These are phyloP conservation scores for Campoletis sonorensis DNA, from an alignment of 1,140 invertebrate species.

Conservation along the genomic window DNA sequence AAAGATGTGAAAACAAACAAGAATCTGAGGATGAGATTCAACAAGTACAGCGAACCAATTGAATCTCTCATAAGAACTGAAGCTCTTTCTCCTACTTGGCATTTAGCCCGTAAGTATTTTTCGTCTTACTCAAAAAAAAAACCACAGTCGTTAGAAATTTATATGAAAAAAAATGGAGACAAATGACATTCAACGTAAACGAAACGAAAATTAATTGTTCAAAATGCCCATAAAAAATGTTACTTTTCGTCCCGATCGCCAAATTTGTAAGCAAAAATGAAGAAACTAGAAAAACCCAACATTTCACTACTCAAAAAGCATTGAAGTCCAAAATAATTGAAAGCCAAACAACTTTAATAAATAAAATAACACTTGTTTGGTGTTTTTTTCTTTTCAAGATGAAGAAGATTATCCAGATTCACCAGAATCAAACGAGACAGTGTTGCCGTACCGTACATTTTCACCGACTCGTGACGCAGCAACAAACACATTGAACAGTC, in stretches of 20 bases:
- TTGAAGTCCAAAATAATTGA: too few species aligned
- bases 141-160: too few species aligned
- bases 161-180: not conserved
- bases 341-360: too few species aligned
- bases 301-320: too few species aligned
- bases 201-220: too few species aligned
- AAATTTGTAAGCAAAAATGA: too few species aligned
- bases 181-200: not conserved
- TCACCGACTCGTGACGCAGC: constrained; percentile 72
- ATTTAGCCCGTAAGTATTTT: constrained; percentile 60
- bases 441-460: constrained; percentile 69
- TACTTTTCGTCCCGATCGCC: too few species aligned
- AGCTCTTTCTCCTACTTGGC: constrained; percentile 71
- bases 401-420: constrained; percentile 74
- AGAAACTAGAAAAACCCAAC: too few species aligned
- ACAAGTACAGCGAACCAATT: constrained; percentile 68
- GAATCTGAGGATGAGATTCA: constrained; percentile 71
- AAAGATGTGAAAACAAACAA: constrained; percentile 74
- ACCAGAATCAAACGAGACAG: constrained; percentile 75
- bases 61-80: constrained; percentile 68
- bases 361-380: too few species aligned
- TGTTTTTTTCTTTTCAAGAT: constrained; percentile 61
- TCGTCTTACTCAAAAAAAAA: constrained; percentile 18
- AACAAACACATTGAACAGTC: constrained; percentile 62
- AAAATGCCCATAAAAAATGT: too few species aligned